phyloP scores from a whole-genome alignment of 2,113 vertebrate species.

The Myrmecobius fasciatus region DNA sequence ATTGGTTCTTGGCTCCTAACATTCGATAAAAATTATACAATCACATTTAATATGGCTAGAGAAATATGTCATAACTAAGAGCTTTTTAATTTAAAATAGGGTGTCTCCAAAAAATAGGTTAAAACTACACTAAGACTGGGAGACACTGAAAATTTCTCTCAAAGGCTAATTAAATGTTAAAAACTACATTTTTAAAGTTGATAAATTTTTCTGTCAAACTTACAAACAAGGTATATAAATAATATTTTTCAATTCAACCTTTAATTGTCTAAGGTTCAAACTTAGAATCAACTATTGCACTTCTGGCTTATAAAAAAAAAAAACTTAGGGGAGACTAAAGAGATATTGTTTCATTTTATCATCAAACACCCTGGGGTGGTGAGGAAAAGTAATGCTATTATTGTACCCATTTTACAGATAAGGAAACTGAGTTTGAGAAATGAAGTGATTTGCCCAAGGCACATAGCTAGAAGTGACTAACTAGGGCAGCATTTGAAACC shows the following conservation, averaged over 20 bases:
- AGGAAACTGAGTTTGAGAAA: background rate
- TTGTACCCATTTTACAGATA: background rate
- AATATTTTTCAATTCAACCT: constrained; percentile 25
- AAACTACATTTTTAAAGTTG: constrained; percentile 1
- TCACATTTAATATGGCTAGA: constrained; percentile 33
- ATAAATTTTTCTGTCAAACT: background rate
- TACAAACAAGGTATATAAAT: constrained; percentile 29
- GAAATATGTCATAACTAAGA: constrained; percentile 4
- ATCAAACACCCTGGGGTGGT: background rate
- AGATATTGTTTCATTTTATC: background rate
- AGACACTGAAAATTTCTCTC: background rate
- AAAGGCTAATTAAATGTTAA: background rate
- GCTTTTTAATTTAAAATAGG: background rate
- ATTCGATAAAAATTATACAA: constrained; percentile 37
- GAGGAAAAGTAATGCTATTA: background rate
- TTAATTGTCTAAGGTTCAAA: constrained; percentile 41
- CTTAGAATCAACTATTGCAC: background rate
- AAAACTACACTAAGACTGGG: background rate
- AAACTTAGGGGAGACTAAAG: background rate
- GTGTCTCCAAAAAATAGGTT: background rate
- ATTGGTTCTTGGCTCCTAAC: constrained; percentile 31
- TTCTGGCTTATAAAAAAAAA: constrained; percentile 14
- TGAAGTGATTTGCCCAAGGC: background rate
- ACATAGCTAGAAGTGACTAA: background rate
- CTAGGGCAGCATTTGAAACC: background rate